Evolutionary conservation across 2,888 invertebrate genomes (phyloP).

Genomic region (Ichneumoninae sp.): DNA sequence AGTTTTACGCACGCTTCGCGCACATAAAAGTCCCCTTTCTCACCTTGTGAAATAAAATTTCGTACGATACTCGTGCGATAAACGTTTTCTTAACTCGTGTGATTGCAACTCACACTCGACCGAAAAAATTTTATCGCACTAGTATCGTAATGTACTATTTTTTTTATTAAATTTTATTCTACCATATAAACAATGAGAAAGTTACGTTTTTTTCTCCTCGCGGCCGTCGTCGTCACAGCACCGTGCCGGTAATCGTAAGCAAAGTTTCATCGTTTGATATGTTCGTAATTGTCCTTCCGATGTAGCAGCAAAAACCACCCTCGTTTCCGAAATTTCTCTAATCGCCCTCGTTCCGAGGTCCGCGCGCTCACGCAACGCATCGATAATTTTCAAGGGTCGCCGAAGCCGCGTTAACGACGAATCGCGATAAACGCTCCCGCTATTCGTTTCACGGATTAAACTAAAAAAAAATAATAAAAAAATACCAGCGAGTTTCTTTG

Average conservation of each 20-base stretch:
- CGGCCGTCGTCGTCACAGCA: neutral
- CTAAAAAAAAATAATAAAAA: neutral
- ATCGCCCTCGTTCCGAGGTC: neutral
- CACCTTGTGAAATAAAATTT: too few relatives aligned
- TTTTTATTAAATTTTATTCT: constrained; percentile 18
- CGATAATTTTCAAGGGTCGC: neutral
- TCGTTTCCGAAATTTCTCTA: neutral
- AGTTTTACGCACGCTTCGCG: too few relatives aligned
- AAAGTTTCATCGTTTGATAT: constrained; percentile 60
- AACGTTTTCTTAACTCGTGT: too few relatives aligned
- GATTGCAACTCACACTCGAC: too few relatives aligned
- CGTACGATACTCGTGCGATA: too few relatives aligned
- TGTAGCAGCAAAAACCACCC: constrained; percentile 10
- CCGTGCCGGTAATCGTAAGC: neutral
- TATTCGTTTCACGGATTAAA: constrained; percentile 2
- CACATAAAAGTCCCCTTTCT: too few relatives aligned
- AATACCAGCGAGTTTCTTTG: constrained; percentile 11
- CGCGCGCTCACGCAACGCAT: constrained; percentile 11
- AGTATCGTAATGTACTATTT: too few relatives aligned
- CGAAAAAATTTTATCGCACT: too few relatives aligned
- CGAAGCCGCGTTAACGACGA: constrained; percentile 1
- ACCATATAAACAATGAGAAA: constrained; percentile 29
- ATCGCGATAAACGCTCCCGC: constrained; percentile 31
- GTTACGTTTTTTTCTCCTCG: constrained; percentile 26
- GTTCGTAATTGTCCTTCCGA: constrained; percentile 51